Evolutionary conservation across 2,113 vertebrate species (phyloP).

Genomic region (Propithecus coquereli): DNA sequence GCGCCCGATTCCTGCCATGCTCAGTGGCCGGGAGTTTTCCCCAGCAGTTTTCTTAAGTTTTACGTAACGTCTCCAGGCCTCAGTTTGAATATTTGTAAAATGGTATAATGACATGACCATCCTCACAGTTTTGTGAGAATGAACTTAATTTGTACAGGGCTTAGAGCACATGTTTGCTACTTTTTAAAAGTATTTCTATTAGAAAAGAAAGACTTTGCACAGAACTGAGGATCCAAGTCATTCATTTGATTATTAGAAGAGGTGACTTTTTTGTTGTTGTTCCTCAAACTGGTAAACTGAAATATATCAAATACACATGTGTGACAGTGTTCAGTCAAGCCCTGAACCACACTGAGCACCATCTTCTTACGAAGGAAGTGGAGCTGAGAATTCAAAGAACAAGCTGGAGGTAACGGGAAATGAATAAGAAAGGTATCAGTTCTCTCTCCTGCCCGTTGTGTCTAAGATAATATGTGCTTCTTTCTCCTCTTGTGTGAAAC

Average conservation of each 20-base stretch:
- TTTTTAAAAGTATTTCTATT: background rate
- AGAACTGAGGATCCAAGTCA: background rate
- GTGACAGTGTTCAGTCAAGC: background rate
- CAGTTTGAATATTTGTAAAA: background rate
- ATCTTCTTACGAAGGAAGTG: background rate
- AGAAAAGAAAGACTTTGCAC: background rate
- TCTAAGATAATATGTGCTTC: background rate
- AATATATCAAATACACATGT: background rate
- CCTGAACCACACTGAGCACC: rapidly evolving
- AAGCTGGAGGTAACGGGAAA: background rate
- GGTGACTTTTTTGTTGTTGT: background rate
- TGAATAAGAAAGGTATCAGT: background rate
- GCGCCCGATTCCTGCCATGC: rapidly evolving
- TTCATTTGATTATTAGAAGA: background rate
- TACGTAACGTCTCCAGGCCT: background rate
- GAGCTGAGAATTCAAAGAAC: background rate
- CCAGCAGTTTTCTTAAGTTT: background rate
- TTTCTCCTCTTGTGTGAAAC: background rate
- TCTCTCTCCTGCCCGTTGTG: background rate
- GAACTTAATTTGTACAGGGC: background rate
- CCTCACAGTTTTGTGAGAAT: background rate
- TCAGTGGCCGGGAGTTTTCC: rapidly evolving
- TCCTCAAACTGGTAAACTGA: background rate
- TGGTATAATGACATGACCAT: background rate
- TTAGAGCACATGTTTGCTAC: background rate